phyloP scores from a whole-genome alignment of 2,797 vertebrate genomes.

The Xenopus petersii region DNA sequence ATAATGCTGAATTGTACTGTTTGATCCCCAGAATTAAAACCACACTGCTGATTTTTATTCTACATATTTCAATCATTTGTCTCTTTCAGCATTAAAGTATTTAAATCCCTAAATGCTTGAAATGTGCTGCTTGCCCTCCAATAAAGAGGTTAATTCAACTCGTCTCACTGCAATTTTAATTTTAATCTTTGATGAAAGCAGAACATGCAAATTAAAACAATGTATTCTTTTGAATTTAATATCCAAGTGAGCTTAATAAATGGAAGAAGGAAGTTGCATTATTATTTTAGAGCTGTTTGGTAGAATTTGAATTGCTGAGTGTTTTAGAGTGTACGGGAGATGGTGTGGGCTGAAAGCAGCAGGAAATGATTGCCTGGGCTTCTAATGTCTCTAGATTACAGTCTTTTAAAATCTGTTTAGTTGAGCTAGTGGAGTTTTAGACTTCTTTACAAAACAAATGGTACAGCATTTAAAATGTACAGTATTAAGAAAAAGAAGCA shows the following conservation, averaged over 20 bases:
- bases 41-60: background rate
- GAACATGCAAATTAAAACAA: constrained; percentile 56
- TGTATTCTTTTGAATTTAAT: constrained; percentile 56
- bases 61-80: constrained; percentile 32
- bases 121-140: constrained; percentile 43
- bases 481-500: constrained; percentile 50
- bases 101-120: constrained; percentile 41
- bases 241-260: constrained; percentile 45
- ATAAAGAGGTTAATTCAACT: constrained; percentile 47
- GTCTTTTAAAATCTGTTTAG: constrained; percentile 52
- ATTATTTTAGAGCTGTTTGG: constrained; percentile 50
- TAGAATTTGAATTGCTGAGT: constrained; percentile 41
- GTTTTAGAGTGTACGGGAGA: constrained; percentile 45
- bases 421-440: constrained; percentile 50
- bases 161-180: constrained; percentile 43
- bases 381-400: constrained; percentile 57
- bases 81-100: constrained; percentile 34
- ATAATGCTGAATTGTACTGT: background rate
- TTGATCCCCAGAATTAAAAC: constrained; percentile 22
- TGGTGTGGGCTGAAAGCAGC: constrained; percentile 50
- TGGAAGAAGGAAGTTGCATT: constrained; percentile 50
- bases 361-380: constrained; percentile 53
- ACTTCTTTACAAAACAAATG: constrained; percentile 56
- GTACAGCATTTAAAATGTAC: constrained; percentile 49
- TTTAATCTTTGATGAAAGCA: constrained; percentile 52